Percentiles rank a stretch among this genome's conserved stretches.
Conservation (phyloP, 2,888 invertebrate species). For the Yponomeuta cagnagella region DNA sequence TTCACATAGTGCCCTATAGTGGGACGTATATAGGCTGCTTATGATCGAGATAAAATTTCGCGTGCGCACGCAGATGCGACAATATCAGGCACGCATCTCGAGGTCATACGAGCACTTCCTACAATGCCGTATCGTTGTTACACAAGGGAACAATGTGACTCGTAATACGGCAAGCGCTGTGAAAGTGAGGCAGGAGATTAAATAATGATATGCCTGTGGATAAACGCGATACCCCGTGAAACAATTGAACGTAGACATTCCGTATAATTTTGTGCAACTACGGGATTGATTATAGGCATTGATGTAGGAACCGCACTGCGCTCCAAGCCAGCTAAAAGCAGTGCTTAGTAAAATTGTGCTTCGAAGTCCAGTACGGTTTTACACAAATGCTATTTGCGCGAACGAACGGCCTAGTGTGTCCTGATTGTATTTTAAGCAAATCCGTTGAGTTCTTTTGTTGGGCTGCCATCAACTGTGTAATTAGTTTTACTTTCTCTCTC, state of each 20-base stretch:
- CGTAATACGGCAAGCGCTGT: conserved; percentile 2
- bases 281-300: not conserved
- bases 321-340: not conserved
- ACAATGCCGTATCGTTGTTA: conserved; percentile 4
- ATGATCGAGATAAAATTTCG: not conserved
- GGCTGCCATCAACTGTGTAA: not conserved
- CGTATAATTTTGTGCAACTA: not conserved
- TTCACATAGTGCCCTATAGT: no score
- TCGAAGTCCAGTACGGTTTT: not conserved
- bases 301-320: not conserved
- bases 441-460: not conserved
- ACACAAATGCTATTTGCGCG: not conserved
- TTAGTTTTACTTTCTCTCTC: conserved; percentile 5
- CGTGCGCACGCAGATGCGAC: not conserved
- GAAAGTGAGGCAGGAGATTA: conserved; percentile 6
- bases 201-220: not conserved
- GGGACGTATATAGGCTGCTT: no score
- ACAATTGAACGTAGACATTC: not conserved
- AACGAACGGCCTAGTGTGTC: not conserved
- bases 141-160: conserved; percentile 13
- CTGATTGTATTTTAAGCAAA: not conserved
- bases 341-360: not conserved
- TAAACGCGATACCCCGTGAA: not conserved
- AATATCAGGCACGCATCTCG: conserved; percentile 3
- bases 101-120: conserved; percentile 6